Evolutionary conservation across 92 coral and sea anemone genomes (phyloP), one percentile per base, ranked within the genome.

Genomic region (Porites rus): DNA sequence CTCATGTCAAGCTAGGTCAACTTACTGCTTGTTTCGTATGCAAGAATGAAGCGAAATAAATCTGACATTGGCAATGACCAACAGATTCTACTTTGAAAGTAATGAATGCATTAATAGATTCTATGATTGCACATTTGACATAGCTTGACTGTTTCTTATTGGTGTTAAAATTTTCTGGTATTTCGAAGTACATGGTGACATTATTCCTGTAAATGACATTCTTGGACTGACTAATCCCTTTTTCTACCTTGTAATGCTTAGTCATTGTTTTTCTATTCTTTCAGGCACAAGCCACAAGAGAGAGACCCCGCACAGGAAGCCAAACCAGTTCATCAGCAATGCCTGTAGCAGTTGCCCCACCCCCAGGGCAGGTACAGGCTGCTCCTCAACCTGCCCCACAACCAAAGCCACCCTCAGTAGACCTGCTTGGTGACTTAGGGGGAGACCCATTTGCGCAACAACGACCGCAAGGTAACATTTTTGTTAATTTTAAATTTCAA

Each of bases 371-470:
- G 65, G 79, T 43, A 7, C 91, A 72, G 21, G 92, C 96, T 11
- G 82, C 86, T 11, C 90, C 93, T 3, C 98, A 89, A 67, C 92
- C 93, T n/a, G 89, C 84, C 1, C 83, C 89, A 25, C 90, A 84
- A 16, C 88, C 88, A 13, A 90, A 88, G 54, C 87, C 94, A 58
- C 93, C 96, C 31, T 84, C 94, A 31, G 87, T 88, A 79, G 99
- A 97, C 83, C 82, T 97, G 54, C 88, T 97, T 65, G 94, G 97
- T 46, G 99, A 97, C 81, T 85, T 97, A 31, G 99, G 99, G 9
- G 98, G 98, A 38, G 99, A 97, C 71, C 99, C 99, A 19, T 97
- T 97, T 97, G 98, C 94, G 54, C 98, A 95, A 53, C 90, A 95
- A 88, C 90, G 63, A 50, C 80, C 80, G 2, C 87, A 83, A 18